These are phyloP conservation scores for Zaprionus lachaisei DNA, from an alignment of 1,140 invertebrate species.

Conservation along the genomic window DNA sequence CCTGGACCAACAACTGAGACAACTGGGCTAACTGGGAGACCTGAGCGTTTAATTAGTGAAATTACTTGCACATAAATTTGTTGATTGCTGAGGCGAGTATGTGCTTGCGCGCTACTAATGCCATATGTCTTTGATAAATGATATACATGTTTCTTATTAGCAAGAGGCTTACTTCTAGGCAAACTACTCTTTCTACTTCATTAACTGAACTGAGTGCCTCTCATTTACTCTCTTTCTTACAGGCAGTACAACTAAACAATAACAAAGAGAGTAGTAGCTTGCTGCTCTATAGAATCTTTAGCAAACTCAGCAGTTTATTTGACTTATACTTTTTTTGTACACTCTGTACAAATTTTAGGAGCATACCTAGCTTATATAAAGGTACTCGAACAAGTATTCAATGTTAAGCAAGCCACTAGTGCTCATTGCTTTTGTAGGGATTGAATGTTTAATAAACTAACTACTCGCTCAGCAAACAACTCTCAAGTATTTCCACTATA, in stretches of 20 bases:
- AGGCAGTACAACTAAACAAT: too few species aligned
- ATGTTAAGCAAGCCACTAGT: too few species aligned
- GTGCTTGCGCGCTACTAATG: neutral
- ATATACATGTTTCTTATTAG: neutral
- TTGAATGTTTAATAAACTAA: too few species aligned
- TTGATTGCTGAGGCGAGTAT: neutral
- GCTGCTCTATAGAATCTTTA: neutral
- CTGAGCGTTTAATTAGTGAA: slow-evolving; percentile 11
- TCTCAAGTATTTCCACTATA: neutral
- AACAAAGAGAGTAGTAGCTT: neutral
- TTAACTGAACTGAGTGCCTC: too few species aligned
- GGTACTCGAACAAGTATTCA: too few species aligned
- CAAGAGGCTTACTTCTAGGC: neutral
- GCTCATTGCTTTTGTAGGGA: too few species aligned
- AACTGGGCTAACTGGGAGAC: neutral
- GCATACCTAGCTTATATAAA: neutral
- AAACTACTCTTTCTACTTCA: too few species aligned
- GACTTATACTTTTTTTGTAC: too few species aligned
- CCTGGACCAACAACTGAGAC: neutral
- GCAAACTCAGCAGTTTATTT: neutral
- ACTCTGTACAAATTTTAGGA: neutral
- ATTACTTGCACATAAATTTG: slow-evolving; percentile 13
- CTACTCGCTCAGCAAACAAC: too few species aligned
- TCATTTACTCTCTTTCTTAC: neutral
- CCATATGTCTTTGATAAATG: neutral